These are phyloP conservation scores for Dinomys branickii DNA, from an alignment of 2,113 vertebrate genomes.

Conservation along the genomic window DNA sequence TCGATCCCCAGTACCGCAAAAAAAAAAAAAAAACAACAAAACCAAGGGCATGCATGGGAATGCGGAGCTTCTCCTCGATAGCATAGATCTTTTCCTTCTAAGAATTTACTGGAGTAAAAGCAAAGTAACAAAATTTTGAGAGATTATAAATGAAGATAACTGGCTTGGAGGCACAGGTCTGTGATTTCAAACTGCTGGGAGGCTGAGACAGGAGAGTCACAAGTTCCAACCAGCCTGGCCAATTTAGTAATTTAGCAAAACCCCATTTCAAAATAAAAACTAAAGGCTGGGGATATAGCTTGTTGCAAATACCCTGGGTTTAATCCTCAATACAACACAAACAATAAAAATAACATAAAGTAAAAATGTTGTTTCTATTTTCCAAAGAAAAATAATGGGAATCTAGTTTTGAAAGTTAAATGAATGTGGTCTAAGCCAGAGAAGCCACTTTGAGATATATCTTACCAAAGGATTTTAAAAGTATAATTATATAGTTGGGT, in stretches of 20 bases:
- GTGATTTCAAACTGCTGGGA: neutral
- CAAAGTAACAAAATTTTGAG: constrained; percentile 3
- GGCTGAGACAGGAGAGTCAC: neutral
- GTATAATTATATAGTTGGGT: neutral
- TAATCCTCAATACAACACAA: neutral
- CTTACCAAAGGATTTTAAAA: neutral
- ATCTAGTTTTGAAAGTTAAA: neutral
- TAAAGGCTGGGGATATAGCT: neutral
- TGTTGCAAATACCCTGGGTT: neutral
- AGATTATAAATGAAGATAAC: neutral
- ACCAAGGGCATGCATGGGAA: neutral
- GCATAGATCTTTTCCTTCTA: neutral
- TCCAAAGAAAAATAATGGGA: neutral
- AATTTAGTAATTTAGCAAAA: neutral
- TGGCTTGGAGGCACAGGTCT: neutral
- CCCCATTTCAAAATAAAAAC: neutral
- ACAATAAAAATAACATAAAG: neutral
- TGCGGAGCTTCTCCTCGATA: neutral
- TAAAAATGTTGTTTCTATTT: neutral
- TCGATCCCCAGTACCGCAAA: too few relatives aligned
- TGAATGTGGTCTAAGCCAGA: neutral
- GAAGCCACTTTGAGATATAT: neutral
- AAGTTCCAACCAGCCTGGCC: neutral
- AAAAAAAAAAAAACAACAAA: too few relatives aligned
- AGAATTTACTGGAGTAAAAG: neutral